These are phyloP conservation scores for Propsilocerus akamusi DNA, from an alignment of 1,140 invertebrate species.

Conservation along the genomic window DNA sequence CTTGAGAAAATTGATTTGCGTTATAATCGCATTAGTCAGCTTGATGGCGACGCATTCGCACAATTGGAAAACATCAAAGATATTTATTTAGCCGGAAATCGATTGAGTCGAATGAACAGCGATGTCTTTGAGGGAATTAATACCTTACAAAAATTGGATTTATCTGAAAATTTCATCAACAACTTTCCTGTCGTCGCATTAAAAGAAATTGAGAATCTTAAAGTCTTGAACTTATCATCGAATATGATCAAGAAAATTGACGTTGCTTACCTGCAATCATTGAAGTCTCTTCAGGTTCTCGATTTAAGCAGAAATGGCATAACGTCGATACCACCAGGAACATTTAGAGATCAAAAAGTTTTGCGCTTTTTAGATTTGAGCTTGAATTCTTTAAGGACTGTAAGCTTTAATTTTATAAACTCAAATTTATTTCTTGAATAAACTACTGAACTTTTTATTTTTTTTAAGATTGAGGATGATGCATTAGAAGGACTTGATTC, in stretches of 20 bases:
- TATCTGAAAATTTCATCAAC: conserved; percentile 68
- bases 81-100: conserved; percentile 55
- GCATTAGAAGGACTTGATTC: conserved; percentile 62
- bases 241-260: conserved; percentile 64
- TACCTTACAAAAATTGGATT: conserved; percentile 53
- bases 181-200: conserved; percentile 61
- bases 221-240: conserved; percentile 57
- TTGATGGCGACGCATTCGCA: conserved; percentile 54
- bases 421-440: conserved; percentile 7
- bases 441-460: conserved; percentile 4
- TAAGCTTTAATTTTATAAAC: conserved; percentile 26
- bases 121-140: conserved; percentile 55
- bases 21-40: conserved; percentile 48
- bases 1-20: conserved; percentile 57
- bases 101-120: conserved; percentile 55
- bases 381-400: conserved; percentile 67
- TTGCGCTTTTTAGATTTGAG: conserved; percentile 62
- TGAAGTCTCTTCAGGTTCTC: conserved; percentile 48
- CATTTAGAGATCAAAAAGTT: conserved; percentile 49
- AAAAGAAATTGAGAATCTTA: conserved; percentile 43
- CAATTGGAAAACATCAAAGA: conserved; percentile 42
- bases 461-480: conserved; percentile 60
- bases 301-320: conserved; percentile 73
- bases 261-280: conserved; percentile 39
- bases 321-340: conserved; percentile 55